Conservation (phyloP, 1,140 invertebrate genomes). For the Bombus waltoni region DNA sequence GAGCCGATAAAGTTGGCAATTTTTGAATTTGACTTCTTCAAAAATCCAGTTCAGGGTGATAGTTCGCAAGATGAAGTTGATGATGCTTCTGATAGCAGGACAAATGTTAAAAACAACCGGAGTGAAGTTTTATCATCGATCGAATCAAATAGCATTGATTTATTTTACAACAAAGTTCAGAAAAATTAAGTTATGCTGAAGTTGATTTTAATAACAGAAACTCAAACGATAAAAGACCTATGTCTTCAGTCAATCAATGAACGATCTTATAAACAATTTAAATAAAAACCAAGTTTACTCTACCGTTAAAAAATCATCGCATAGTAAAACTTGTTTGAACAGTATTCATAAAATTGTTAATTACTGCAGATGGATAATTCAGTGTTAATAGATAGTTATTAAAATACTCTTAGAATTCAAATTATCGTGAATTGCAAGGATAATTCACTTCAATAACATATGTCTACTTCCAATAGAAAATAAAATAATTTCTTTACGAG, state of each 20-base stretch:
- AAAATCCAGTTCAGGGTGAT: slow-evolving; percentile 60
- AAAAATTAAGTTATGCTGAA: slow-evolving; percentile 53
- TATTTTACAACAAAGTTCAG: not conserved
- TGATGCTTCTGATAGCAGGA: slow-evolving; percentile 1
- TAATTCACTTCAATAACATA: not conserved
- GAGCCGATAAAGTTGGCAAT: slow-evolving; percentile 79
- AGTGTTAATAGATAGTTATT: slow-evolving; percentile 55
- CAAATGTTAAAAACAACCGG: slow-evolving; percentile 40
- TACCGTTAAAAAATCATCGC: slow-evolving; percentile 50
- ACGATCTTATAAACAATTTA: slow-evolving; percentile 69
- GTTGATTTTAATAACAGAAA: slow-evolving; percentile 60
- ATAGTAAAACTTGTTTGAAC: slow-evolving; percentile 56
- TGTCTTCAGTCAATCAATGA: slow-evolving; percentile 66
- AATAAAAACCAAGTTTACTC: slow-evolving; percentile 49
- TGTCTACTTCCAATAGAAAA: slow-evolving; percentile 45
- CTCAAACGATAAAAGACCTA: slow-evolving; percentile 50
- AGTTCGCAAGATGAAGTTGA: slow-evolving; percentile 37
- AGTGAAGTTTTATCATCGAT: slow-evolving; percentile 18
- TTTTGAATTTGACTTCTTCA: slow-evolving; percentile 77
- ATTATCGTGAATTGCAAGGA: not conserved
- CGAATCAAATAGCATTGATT: slow-evolving; percentile 23
- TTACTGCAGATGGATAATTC: slow-evolving; percentile 46
- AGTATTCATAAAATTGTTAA: slow-evolving; percentile 69
- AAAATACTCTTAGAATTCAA: slow-evolving; percentile 44
- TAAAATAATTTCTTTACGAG: slow-evolving; percentile 62